Conservation (phyloP, 2,797 vertebrate species). For the Sebastes hubbsi region DNA sequence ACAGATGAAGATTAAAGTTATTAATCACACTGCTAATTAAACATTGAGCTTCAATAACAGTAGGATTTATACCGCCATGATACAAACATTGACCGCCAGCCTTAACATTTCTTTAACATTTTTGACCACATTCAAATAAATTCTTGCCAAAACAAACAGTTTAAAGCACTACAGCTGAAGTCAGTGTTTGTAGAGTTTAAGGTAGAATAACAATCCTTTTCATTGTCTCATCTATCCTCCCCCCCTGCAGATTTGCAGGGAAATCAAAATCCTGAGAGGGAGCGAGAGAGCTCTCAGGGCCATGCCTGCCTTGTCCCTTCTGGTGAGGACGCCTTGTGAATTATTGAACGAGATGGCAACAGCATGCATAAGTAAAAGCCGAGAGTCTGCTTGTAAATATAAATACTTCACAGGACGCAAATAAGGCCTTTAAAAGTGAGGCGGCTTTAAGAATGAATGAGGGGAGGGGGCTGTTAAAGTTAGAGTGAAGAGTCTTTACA, state of each 20-base stretch:
- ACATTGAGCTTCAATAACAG: not conserved
- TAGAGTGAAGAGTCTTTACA: constrained; percentile 38
- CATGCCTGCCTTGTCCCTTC: constrained; percentile 57
- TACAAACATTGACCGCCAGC: not conserved
- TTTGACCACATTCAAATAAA: not conserved
- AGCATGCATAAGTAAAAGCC: constrained; percentile 80
- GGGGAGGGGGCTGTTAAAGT: constrained; percentile 40
- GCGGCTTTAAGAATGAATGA: constrained; percentile 79
- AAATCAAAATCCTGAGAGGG: constrained; percentile 45
- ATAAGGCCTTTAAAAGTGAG: constrained; percentile 79
- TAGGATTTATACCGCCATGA: not conserved
- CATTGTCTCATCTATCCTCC: constrained; percentile 18
- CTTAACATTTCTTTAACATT: not conserved
- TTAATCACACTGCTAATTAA: not conserved
- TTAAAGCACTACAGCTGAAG: constrained; percentile 13
- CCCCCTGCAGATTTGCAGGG: constrained; percentile 16
- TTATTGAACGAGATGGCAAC: constrained; percentile 80
- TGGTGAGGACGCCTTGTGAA: constrained; percentile 68
- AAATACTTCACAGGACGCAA: constrained; percentile 80
- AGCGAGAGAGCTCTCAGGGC: constrained; percentile 48
- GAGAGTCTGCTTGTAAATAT: constrained; percentile 81
- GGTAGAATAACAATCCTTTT: constrained; percentile 25
- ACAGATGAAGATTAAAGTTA: not conserved
- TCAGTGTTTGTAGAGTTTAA: constrained; percentile 22
- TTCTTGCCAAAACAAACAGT: constrained; percentile 20